Conservation (phyloP, 1,140 invertebrate species). For the Microplitis mediator region DNA sequence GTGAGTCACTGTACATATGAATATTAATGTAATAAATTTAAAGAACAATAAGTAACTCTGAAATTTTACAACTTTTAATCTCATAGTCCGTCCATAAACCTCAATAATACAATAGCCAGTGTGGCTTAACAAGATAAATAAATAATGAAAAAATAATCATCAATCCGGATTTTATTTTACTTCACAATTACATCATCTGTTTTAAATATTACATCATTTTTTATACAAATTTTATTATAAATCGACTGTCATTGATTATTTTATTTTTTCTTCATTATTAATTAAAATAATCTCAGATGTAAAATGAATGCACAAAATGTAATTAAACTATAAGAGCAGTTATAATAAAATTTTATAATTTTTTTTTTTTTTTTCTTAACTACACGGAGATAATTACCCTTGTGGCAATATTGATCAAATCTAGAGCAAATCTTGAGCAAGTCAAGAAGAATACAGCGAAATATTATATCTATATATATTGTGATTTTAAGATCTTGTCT, state of each 20-base stretch:
- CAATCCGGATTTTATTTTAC: neutral
- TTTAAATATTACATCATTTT: too few relatives aligned
- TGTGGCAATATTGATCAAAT: too few relatives aligned
- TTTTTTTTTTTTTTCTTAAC: too few relatives aligned
- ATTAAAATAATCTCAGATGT: neutral
- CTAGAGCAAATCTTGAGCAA: too few relatives aligned
- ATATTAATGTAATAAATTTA: neutral
- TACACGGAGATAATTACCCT: too few relatives aligned
- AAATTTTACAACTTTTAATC: constrained; percentile 4
- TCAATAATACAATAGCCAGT: constrained; percentile 6
- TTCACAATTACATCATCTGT: too few relatives aligned
- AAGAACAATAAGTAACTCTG: neutral
- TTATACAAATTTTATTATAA: neutral
- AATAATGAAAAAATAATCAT: neutral
- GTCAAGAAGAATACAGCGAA: too few relatives aligned
- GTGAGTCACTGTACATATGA: neutral
- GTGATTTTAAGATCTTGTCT: too few relatives aligned
- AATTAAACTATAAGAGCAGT: too few relatives aligned
- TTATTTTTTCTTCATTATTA: neutral
- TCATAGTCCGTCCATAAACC: constrained; percentile 27
- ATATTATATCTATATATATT: too few relatives aligned
- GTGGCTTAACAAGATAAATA: neutral
- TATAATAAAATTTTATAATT: too few relatives aligned
- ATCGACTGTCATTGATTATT: neutral
- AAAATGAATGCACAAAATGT: too few relatives aligned